Evolutionary conservation across 2,888 invertebrate genomes (phyloP).

Genomic region (Xanthia icteritia): DNA sequence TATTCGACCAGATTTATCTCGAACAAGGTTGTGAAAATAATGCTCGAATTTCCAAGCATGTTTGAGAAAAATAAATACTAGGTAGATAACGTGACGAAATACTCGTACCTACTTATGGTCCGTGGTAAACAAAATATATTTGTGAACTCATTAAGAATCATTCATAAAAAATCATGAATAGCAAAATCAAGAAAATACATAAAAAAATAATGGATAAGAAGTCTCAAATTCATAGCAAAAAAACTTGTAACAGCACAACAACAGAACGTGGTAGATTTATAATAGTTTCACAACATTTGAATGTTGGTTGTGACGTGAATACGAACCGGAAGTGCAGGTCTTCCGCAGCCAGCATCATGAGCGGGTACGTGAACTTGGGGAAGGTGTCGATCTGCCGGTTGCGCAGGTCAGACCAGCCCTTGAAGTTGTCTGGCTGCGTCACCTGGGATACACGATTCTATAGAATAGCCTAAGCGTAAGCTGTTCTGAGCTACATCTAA

Average conservation of each 20-base stretch:
- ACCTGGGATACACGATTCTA: slow-evolving; percentile 67
- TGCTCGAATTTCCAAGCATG: no score
- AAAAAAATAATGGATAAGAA: neutral
- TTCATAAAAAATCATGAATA: no score
- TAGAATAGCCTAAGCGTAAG: neutral
- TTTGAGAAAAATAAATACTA: neutral
- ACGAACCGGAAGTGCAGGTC: slow-evolving; percentile 80
- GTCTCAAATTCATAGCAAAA: neutral
- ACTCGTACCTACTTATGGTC: neutral
- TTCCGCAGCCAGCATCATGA: slow-evolving; percentile 79
- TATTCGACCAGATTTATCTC: no score
- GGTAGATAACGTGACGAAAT: neutral
- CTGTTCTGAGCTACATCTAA: neutral
- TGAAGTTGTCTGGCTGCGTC: slow-evolving; percentile 79
- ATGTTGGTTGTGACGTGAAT: neutral
- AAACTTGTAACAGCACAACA: neutral
- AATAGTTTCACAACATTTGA: no score
- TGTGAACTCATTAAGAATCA: neutral
- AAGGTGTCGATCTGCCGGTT: slow-evolving; percentile 82
- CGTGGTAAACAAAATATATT: neutral
- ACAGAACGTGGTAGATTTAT: neutral
- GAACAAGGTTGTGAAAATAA: no score
- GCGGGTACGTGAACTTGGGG: slow-evolving; percentile 83
- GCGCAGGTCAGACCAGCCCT: slow-evolving; percentile 80
- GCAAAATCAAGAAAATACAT: neutral